Percentiles rank a stretch among this genome's conserved stretches.
Conservation (phyloP, 2,888 invertebrate species). For the Craniophora ligustri region DNA sequence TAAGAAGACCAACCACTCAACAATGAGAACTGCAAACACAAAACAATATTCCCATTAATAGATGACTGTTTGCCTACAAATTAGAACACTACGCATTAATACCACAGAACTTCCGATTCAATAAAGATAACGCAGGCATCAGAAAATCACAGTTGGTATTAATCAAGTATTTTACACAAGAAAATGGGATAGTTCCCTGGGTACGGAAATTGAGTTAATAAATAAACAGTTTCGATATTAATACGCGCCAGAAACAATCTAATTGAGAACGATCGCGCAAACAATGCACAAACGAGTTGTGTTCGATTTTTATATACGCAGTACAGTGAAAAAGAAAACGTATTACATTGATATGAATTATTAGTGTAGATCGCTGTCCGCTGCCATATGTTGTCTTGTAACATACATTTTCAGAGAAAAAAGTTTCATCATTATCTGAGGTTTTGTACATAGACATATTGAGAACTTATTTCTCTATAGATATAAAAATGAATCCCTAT, state of each 20-base stretch:
- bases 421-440: too few relatives aligned
- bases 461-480: too few relatives aligned
- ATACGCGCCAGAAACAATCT: slow-evolving; percentile 21
- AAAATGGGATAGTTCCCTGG: slow-evolving; percentile 34
- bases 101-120: slow-evolving; percentile 3
- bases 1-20: too few relatives aligned
- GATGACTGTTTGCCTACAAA: neutral
- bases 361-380: too few relatives aligned
- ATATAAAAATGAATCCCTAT: too few relatives aligned
- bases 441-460: too few relatives aligned
- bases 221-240: slow-evolving; percentile 25
- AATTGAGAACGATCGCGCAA: slow-evolving; percentile 39
- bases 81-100: slow-evolving; percentile 14
- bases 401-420: too few relatives aligned
- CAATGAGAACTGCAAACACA: too few relatives aligned
- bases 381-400: too few relatives aligned
- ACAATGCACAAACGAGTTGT: slow-evolving; percentile 17
- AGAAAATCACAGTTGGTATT: slow-evolving; percentile 13
- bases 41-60: neutral
- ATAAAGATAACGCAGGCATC: slow-evolving; percentile 22
- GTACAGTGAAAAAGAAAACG: neutral
- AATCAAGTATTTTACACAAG: slow-evolving; percentile 24
- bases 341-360: neutral
- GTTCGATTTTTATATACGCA: slow-evolving; percentile 10
- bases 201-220: slow-evolving; percentile 18